Evolutionary conservation across 2,113 vertebrate genomes (phyloP).

Genomic region (Herpailurus yagouaroundi): DNA sequence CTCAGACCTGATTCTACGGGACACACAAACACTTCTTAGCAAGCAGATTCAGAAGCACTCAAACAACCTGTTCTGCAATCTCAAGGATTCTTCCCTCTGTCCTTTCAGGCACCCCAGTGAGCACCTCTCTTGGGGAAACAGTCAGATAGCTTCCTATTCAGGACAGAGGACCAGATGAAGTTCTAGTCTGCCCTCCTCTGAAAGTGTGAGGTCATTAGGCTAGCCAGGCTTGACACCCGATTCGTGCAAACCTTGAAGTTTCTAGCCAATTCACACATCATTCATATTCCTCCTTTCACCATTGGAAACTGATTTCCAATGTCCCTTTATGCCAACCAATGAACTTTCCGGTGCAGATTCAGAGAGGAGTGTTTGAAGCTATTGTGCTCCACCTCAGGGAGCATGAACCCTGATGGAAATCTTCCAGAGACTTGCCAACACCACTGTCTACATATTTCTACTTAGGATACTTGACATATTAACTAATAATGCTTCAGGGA

Average conservation of each 20-base stretch:
- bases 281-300: neutral
- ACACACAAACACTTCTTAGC: neutral
- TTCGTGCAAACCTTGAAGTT: neutral
- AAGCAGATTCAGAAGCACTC: neutral
- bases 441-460: neutral
- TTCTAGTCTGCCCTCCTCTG: neutral
- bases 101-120: neutral
- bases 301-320: neutral
- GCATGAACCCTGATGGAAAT: neutral
- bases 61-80: neutral
- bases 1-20: neutral
- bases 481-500: neutral
- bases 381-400: neutral
- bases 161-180: neutral
- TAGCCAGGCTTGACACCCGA: neutral
- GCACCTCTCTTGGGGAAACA: no score
- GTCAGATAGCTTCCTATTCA: neutral
- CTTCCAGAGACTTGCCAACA: neutral
- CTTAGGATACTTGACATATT: neutral
- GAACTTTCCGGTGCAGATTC: neutral
- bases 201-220: neutral
- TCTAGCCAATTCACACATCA: neutral
- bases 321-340: neutral
- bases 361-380: neutral
- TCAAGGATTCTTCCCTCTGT: neutral